Evolutionary conservation across 2,888 invertebrate species (phyloP), one percentile per base, ranked within the genome.

Genomic region (Volucella bombylans): DNA sequence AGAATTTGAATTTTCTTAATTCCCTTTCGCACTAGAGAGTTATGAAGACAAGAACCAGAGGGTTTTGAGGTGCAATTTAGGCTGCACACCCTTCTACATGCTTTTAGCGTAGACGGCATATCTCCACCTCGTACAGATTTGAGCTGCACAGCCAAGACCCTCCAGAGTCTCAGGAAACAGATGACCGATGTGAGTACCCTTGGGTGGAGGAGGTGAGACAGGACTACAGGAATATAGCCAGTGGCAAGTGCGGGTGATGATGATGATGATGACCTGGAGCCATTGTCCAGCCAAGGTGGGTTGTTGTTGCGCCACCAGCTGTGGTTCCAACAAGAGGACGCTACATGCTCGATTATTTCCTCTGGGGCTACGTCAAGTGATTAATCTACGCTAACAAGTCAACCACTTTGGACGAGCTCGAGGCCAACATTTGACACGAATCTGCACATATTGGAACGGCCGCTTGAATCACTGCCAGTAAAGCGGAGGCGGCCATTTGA

Each of bases 1-100:
- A 98, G 92, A 83, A 98, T 96, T 92, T 98, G 98, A 78, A 98
- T 95, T 90, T 95, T 94, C 87, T 96, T 94, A 86, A 98, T 97
- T 87, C 98, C 98, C 68, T 98, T 94, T 87, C 95, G 94, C 55
- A 97, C 96, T 82, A 98, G 92, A 85, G 97, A 97, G 38, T 95
- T 94, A 92, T 97, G 98, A 76, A 98, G 93, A 88, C 96, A 95
- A 12, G 96, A 96, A 85, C 96, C 95, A 85, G 97, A 95, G 88
- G 96, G 94, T n/a, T 85, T 96, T 94, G 64, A 98, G 93, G 91
- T 98, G 98, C 86, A 98, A 92, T 88, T 96, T 96, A 0, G 98
- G 98, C 90, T 97, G 97, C 43, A 97, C 97, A 68, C 97, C 97
- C 87, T 97, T 95, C 98, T 98, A 98, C 18, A 98, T 97, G 50